phyloP scores from a whole-genome alignment of 2,113 vertebrate genomes.

The Tenrec ecaudatus region DNA sequence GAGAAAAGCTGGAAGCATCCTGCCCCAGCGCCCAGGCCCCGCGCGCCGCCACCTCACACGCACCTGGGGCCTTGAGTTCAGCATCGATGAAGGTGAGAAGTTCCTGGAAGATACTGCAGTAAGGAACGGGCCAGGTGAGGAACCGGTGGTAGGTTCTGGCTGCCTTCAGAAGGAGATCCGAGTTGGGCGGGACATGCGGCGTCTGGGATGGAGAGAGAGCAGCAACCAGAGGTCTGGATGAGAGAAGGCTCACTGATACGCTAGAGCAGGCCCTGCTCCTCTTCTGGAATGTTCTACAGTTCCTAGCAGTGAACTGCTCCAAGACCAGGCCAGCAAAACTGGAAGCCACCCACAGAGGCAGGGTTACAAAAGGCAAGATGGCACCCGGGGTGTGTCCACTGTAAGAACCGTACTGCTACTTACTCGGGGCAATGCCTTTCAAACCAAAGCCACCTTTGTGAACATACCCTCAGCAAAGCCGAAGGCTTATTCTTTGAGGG shows the following conservation, averaged over 20 bases:
- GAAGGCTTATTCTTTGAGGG: background rate
- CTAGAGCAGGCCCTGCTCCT: background rate
- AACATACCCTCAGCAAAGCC: background rate
- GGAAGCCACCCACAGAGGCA: background rate
- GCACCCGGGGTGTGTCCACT: background rate
- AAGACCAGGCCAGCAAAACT: background rate
- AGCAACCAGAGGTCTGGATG: background rate
- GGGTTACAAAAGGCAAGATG: background rate
- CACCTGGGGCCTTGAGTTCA: slow-evolving; percentile 95
- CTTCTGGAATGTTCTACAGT: background rate
- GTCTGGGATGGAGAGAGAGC: slow-evolving; percentile 86
- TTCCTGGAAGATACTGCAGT: slow-evolving; percentile 91
- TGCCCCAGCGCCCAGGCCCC: background rate
- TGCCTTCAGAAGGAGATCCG: slow-evolving; percentile 91
- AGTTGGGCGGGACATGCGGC: slow-evolving; percentile 91
- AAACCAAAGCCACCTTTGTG: background rate
- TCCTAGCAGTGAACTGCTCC: background rate
- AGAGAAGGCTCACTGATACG: background rate
- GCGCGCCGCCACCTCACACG: background rate
- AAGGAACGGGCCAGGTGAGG: slow-evolving; percentile 96
- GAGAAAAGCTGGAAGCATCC: background rate
- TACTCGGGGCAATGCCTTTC: background rate
- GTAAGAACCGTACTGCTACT: background rate
- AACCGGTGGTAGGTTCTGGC: slow-evolving; percentile 91
- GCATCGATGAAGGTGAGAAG: slow-evolving; percentile 93